These are phyloP conservation scores for Ectobius pallidus DNA, from an alignment of 2,888 invertebrate species.

Conservation along the genomic window DNA sequence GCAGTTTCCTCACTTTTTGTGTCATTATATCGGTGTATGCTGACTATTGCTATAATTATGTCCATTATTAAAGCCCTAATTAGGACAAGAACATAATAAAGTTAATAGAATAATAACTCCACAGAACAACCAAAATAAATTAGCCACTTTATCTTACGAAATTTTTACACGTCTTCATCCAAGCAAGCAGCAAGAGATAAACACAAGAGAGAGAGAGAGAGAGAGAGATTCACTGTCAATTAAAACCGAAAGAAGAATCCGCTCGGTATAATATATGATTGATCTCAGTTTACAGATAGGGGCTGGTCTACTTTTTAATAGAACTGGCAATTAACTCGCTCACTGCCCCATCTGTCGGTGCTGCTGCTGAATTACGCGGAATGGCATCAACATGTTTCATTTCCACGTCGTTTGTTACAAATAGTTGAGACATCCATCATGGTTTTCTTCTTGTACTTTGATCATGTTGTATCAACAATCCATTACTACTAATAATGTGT, in stretches of 20 bases:
- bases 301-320: constrained; percentile 15
- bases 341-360: constrained; percentile 19
- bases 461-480: not conserved
- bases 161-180: not conserved
- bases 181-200: too few species aligned
- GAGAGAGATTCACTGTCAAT: constrained; percentile 21
- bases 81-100: constrained; percentile 14
- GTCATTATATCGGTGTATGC: too few species aligned
- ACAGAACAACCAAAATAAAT: not conserved
- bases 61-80: constrained; percentile 6
- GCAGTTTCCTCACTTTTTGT: too few species aligned
- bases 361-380: constrained; percentile 14
- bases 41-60: not conserved
- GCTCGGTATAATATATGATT: constrained; percentile 13
- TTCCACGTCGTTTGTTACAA: constrained; percentile 23
- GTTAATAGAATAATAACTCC: constrained; percentile 11
- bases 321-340: constrained; percentile 18
- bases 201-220: too few species aligned
- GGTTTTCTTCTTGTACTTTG: not conserved
- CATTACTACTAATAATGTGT: constrained; percentile 4
- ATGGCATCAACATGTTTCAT: constrained; percentile 16
- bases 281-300: constrained; percentile 11
- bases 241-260: not conserved
- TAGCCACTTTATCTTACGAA: constrained; percentile 1
- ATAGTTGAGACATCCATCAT: constrained; percentile 21